Conservation (phyloP, 1,140 invertebrate species). For the Euborellia annulipes region DNA sequence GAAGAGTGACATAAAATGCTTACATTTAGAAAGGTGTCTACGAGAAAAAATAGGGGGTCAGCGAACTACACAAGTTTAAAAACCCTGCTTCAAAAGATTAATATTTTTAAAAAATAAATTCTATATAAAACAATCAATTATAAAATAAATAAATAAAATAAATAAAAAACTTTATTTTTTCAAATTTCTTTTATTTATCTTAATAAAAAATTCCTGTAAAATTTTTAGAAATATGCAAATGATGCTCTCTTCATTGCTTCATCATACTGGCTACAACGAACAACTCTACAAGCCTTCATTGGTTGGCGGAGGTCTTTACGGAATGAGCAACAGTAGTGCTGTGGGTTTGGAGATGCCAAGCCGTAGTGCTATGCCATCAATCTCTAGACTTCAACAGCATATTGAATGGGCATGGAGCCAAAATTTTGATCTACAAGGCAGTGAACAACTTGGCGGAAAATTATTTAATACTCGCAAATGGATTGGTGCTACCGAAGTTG, state of each 20-base stretch:
- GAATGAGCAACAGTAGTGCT: slow-evolving; percentile 22
- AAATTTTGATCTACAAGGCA: slow-evolving; percentile 72
- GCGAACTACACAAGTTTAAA: too few relatives aligned
- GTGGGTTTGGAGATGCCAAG: slow-evolving; percentile 30
- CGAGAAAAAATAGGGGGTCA: too few relatives aligned
- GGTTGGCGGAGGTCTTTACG: slow-evolving; percentile 24
- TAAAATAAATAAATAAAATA: too few relatives aligned
- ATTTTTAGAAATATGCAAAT: slow-evolving; percentile 69
- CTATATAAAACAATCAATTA: too few relatives aligned
- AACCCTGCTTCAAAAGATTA: too few relatives aligned
- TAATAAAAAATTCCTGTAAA: slow-evolving; percentile 8
- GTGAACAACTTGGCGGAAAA: slow-evolving; percentile 65
- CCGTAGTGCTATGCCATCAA: slow-evolving; percentile 59
- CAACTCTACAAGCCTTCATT: slow-evolving; percentile 35
- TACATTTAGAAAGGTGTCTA: too few relatives aligned
- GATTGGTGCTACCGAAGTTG: slow-evolving; percentile 80
- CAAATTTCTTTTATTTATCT: too few relatives aligned
- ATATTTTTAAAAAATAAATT: too few relatives aligned
- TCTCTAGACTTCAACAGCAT: slow-evolving; percentile 63
- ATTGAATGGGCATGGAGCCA: slow-evolving; percentile 77
- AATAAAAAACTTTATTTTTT: too few relatives aligned
- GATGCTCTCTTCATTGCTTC: slow-evolving; percentile 65
- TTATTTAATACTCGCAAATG: slow-evolving; percentile 76
- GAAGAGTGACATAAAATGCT: too few relatives aligned
- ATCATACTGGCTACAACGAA: slow-evolving; percentile 50